These are phyloP conservation scores for Ridgeia piscesae DNA, from an alignment of 1,140 invertebrate genomes.

Conservation along the genomic window DNA sequence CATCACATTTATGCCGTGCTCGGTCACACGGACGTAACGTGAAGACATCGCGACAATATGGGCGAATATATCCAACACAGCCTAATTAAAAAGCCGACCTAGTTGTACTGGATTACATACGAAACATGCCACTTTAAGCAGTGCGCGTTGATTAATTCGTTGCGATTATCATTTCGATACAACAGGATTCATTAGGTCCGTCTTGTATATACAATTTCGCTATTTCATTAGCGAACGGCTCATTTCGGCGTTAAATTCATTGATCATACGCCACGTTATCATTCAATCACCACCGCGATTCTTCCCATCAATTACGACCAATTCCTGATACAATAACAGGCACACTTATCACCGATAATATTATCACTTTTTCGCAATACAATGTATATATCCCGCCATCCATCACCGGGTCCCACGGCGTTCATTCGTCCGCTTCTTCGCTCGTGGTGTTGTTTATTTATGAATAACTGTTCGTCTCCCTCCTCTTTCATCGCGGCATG, in stretches of 20 bases:
- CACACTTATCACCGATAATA: neutral
- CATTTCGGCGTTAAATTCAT: neutral
- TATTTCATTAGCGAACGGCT: neutral
- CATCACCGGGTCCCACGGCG: neutral
- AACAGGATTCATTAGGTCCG: neutral
- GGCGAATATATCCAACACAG: too few species aligned
- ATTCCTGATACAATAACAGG: neutral
- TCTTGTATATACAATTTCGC: neutral
- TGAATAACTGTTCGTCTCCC: neutral
- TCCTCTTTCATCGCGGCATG: neutral
- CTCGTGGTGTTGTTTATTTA: neutral
- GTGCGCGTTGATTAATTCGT: neutral
- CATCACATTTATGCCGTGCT: neutral
- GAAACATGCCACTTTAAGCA: neutral
- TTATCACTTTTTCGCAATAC: neutral
- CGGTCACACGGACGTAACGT: neutral
- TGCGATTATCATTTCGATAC: neutral
- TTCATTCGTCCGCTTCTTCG: neutral
- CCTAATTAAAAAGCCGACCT: neutral
- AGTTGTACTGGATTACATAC: neutral
- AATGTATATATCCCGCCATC: neutral
- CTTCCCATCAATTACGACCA: neutral
- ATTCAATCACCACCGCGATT: neutral
- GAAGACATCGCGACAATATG: too few species aligned
- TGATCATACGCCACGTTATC: neutral